phyloP scores from a whole-genome alignment of 2,113 vertebrate genomes.

The Mustelus asterias region DNA sequence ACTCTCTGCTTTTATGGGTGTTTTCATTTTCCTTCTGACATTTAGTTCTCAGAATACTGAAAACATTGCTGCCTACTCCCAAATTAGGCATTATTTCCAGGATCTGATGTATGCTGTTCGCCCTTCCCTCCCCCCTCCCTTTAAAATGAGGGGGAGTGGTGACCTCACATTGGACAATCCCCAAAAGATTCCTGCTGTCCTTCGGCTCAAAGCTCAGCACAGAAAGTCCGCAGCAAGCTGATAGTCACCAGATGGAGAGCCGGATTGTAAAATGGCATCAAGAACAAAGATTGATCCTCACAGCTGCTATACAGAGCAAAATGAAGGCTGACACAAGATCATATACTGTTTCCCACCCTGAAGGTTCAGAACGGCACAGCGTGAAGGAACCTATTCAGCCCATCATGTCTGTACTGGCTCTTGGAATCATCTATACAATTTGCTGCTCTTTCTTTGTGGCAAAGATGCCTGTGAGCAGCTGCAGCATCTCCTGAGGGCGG shows the following conservation, averaged over 20 bases:
- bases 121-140: background rate
- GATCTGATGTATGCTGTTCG: background rate
- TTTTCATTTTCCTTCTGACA: background rate
- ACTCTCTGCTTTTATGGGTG: background rate
- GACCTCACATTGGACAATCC: background rate
- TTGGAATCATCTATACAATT: background rate
- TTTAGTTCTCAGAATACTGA: background rate
- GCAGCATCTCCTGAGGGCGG: too few species aligned
- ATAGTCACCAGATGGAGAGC: conserved; percentile 5
- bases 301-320: background rate
- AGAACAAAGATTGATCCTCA: background rate
- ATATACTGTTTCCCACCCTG: background rate
- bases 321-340: background rate
- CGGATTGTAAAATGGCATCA: background rate
- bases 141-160: background rate
- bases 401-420: background rate
- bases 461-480: too few species aligned
- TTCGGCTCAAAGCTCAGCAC: background rate
- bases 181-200: background rate
- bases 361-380: background rate
- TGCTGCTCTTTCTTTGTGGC: too few species aligned
- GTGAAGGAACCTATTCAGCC: background rate
- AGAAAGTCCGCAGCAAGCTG: background rate
- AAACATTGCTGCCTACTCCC: background rate
- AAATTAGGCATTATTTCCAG: background rate